Evolutionary conservation across 2,888 invertebrate species (phyloP), one percentile per base, ranked within the genome.

Genomic region (Alloplasta piceator): DNA sequence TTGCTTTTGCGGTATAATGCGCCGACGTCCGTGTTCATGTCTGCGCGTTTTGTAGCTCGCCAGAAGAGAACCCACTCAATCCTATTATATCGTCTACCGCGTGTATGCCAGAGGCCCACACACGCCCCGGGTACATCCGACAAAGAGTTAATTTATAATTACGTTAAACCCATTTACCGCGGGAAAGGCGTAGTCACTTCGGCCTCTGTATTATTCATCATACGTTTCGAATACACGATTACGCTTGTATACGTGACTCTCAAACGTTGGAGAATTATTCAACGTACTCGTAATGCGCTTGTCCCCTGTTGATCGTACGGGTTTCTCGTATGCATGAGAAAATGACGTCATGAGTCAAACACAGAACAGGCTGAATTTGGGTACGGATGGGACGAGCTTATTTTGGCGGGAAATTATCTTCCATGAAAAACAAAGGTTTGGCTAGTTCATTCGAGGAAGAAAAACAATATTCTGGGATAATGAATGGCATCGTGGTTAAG

Each of bases 111-210:
- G 14, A 55, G 26, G 46, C 63, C 12, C 50, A 56, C 36, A 14
- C 10, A 73, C 14, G 52, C 38, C 5, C 10, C 14, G 43, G 72
- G 55, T 10, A 46, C 9, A 43, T 71, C 68, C 56, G 58, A 58
- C 63, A 41, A 61, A 68, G 77, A 68, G 46, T 77, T 67, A 12
- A 80, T 80, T 80, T 77, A 73, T 73, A 80, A 77, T 80, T 55
- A 67, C 43, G 36, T 56, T 80, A 77, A 80, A 72, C 68, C 72
- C 58, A 3, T 10, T 73, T 16, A 46, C 41, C 72, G 46, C 52
- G 56, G 39, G 48, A 71, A 9, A 64, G 64, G 26, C 26, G 26
- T 26, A 26, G 16, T 61, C 6, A 43, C 6, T 14, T 39, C 14
- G 16, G n/a, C n/a, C 43, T 52, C 72, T 14, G 63, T 16, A 10